Percentiles rank a stretch among this genome's conserved stretches.
These are phyloP conservation scores for Sarcophaga carnaria DNA, from an alignment of 2,888 invertebrate genomes.

Conservation along the genomic window DNA sequence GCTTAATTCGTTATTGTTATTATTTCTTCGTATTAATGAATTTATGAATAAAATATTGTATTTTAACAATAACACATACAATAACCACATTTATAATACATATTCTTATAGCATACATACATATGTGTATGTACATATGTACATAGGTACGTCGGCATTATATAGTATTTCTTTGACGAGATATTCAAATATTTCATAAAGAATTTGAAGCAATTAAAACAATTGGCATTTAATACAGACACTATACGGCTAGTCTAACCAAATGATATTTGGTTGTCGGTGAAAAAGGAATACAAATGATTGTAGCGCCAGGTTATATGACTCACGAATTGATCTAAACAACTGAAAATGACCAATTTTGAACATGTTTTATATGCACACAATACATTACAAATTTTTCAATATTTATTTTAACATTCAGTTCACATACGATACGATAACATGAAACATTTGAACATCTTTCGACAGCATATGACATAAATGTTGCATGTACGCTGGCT, in stretches of 20 bases:
- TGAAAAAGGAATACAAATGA: background rate
- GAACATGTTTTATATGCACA: slow-evolving; percentile 1
- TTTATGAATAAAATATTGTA: too few relatives aligned
- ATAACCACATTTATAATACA: background rate
- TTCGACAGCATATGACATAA: slow-evolving; percentile 17
- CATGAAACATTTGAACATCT: slow-evolving; percentile 19
- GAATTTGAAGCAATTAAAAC: slow-evolving; percentile 55
- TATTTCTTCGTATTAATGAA: background rate
- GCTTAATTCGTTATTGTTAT: background rate
- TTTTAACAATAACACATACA: too few relatives aligned
- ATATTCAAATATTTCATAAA: slow-evolving; percentile 60
- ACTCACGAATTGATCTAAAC: slow-evolving; percentile 39
- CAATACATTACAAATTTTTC: background rate
- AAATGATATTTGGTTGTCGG: slow-evolving; percentile 3
- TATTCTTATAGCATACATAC: background rate
- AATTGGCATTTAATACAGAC: slow-evolving; percentile 52
- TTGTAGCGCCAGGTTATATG: slow-evolving; percentile 46
- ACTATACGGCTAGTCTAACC: slow-evolving; percentile 18
- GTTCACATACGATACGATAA: background rate
- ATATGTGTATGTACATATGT: background rate
- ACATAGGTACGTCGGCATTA: background rate
- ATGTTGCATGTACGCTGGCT: background rate
- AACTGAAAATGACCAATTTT: slow-evolving; percentile 54
- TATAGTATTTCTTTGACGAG: background rate
- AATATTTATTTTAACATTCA: background rate